Conservation (phyloP, 2,888 invertebrate genomes). For the Agrotis puta region DNA sequence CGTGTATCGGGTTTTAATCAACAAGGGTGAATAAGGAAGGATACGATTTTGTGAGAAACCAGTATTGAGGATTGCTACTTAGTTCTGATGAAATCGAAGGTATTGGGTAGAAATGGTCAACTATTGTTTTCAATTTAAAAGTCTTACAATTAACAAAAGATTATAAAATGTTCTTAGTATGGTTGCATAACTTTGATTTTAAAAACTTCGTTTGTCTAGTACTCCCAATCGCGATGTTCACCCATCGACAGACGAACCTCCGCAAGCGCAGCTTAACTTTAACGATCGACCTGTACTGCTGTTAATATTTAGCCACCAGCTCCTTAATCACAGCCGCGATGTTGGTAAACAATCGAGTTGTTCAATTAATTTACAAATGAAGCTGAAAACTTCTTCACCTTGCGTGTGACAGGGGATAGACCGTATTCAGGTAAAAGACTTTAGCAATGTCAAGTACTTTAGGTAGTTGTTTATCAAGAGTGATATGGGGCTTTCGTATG, state of each 20-base stretch:
- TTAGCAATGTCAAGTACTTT: slow-evolving; percentile 20
- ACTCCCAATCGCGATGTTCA: no score
- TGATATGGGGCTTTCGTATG: neutral
- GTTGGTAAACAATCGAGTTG: slow-evolving; percentile 13
- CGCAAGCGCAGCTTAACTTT: no score
- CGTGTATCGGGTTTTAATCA: slow-evolving; percentile 55
- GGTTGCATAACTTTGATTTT: no score
- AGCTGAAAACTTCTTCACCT: slow-evolving; percentile 17
- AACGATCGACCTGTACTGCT: no score
- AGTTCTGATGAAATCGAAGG: neutral
- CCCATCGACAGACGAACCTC: no score
- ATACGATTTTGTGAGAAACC: slow-evolving; percentile 15
- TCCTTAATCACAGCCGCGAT: neutral
- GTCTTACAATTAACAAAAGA: no score
- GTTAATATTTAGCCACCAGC: no score
- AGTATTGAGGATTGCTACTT: neutral
- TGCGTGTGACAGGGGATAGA: slow-evolving; percentile 37
- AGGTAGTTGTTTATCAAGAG: slow-evolving; percentile 1
- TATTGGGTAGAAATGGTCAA: neutral
- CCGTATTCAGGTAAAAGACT: slow-evolving; percentile 31
- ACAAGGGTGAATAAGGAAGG: neutral
- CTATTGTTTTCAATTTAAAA: no score
- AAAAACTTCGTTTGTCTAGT: no score
- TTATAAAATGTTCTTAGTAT: no score
- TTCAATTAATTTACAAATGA: slow-evolving; percentile 19